Percentiles rank a stretch among this genome's conserved stretches.
phyloP scores from a whole-genome alignment of 2,113 vertebrate genomes.

The Agapornis roseicollis region DNA sequence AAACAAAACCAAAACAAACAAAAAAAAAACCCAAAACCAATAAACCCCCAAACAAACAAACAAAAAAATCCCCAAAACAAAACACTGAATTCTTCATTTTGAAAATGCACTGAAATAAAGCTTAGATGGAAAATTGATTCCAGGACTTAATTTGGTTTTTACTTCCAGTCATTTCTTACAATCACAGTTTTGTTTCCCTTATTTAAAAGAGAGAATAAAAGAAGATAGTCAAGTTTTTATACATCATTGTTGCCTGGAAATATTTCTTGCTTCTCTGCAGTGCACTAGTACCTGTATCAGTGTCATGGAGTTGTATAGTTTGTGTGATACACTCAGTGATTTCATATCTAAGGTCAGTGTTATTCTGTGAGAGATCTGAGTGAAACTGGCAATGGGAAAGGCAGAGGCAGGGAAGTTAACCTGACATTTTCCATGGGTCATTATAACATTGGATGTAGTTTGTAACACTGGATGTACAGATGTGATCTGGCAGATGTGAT shows the following conservation, averaged over 20 bases:
- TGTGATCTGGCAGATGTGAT: background rate
- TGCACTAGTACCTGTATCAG: background rate
- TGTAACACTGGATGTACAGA: background rate
- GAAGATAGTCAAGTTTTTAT: background rate
- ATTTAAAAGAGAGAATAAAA: background rate
- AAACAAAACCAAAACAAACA: too few species aligned
- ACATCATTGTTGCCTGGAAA: background rate
- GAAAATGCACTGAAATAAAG: background rate
- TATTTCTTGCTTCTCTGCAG: background rate
- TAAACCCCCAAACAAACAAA: too few species aligned
- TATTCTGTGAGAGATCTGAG: background rate
- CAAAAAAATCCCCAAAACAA: background rate
- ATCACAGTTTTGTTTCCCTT: background rate
- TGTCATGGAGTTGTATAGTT: background rate
- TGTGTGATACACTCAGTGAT: background rate
- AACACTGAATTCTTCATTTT: background rate
- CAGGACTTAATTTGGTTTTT: background rate
- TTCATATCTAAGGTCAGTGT: background rate
- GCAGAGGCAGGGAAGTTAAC: background rate
- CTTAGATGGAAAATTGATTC: background rate
- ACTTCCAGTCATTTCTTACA: background rate
- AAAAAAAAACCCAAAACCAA: background rate
- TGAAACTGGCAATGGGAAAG: rapidly evolving
- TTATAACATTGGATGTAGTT: background rate
- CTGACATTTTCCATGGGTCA: background rate